These are phyloP conservation scores for Struthio camelus DNA, from an alignment of 2,113 vertebrate genomes.

Conservation along the genomic window DNA sequence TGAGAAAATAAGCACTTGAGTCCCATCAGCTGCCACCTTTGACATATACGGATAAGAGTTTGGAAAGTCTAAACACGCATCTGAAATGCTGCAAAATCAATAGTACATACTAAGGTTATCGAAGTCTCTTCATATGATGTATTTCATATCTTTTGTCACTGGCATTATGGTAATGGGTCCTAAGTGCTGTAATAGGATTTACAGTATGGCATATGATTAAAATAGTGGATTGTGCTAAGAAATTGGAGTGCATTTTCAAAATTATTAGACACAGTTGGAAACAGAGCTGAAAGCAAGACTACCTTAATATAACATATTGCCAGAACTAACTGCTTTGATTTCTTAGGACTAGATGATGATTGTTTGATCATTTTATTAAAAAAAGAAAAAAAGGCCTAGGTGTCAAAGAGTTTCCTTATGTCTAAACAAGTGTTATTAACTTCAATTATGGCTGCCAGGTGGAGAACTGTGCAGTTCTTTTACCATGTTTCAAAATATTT, in stretches of 20 bases:
- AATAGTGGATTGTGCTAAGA: slow-evolving; percentile 43
- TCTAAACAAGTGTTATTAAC: slow-evolving; percentile 88
- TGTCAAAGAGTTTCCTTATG: slow-evolving; percentile 89
- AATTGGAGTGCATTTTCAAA: slow-evolving; percentile 69
- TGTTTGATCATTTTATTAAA: slow-evolving; percentile 86
- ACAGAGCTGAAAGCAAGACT: slow-evolving; percentile 72
- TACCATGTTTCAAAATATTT: slow-evolving; percentile 84
- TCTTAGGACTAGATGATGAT: slow-evolving; percentile 80
- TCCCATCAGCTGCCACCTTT: background rate
- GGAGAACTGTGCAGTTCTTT: slow-evolving; percentile 87
- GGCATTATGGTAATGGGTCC: background rate
- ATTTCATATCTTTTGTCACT: background rate
- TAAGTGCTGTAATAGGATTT: slow-evolving; percentile 57
- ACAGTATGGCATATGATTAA: slow-evolving; percentile 64
- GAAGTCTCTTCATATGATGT: background rate
- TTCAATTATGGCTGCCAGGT: slow-evolving; percentile 89
- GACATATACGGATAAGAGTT: background rate
- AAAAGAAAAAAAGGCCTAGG: slow-evolving; percentile 75
- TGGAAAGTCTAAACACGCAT: background rate
- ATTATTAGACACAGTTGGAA: slow-evolving; percentile 73
- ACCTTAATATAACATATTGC: slow-evolving; percentile 69
- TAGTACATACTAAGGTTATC: background rate
- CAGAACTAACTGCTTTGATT: slow-evolving; percentile 82
- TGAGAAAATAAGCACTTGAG: background rate
- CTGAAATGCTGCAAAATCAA: background rate